Evolutionary conservation across 2,797 vertebrate species (phyloP).

Genomic region (Eupleurogrammus muticus): DNA sequence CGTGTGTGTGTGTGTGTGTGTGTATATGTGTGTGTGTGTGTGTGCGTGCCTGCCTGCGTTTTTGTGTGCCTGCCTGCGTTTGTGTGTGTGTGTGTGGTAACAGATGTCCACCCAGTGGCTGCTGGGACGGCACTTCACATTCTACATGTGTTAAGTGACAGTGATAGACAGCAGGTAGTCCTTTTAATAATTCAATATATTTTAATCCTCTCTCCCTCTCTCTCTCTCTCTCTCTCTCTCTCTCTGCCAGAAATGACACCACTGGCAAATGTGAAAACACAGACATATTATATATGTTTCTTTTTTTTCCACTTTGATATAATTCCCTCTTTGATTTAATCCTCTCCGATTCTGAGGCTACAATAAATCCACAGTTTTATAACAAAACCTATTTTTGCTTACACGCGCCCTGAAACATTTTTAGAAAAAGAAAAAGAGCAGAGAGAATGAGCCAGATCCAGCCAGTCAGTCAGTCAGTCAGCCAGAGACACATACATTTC

Average conservation of each 20-base stretch:
- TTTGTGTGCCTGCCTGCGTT: conserved; percentile 37
- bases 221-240: conserved; percentile 23
- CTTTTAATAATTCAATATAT: conserved; percentile 86
- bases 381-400: conserved; percentile 18
- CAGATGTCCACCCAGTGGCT: conserved; percentile 85
- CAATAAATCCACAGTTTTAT: conserved; percentile 8
- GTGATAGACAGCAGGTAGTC: conserved; percentile 86
- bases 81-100: conserved; percentile 60
- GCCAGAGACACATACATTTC: conserved; percentile 92
- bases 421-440: conserved; percentile 40
- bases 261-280: conserved; percentile 53
- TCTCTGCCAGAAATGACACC: conserved; percentile 59
- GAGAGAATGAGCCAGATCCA: conserved; percentile 67
- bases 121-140: conserved; percentile 79
- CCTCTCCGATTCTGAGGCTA: conserved; percentile 39
- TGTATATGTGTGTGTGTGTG: conserved; percentile 24
- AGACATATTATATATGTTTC: conserved; percentile 13
- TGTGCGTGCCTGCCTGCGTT: no score
- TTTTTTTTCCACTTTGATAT: conserved; percentile 42
- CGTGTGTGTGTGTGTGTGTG: conserved; percentile 10
- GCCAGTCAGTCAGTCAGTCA: conserved; percentile 83
- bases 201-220: conserved; percentile 66
- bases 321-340: conserved; percentile 48
- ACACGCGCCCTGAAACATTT: conserved; percentile 41
- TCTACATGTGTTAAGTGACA: conserved; percentile 85